Conservation (phyloP, 2,888 invertebrate genomes). For the Gibbula magus region DNA sequence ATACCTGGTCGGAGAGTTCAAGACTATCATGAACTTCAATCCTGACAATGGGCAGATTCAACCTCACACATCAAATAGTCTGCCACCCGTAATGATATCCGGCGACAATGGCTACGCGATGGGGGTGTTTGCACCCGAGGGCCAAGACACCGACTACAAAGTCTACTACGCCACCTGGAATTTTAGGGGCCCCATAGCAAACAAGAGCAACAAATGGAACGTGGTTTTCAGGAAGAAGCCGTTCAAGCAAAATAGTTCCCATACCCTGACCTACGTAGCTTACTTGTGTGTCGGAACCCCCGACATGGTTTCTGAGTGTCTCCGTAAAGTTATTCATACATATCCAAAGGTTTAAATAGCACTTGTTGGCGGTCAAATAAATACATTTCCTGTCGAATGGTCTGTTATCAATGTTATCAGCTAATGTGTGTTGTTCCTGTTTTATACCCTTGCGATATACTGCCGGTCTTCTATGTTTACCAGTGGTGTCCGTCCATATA, state of each 20-base stretch:
- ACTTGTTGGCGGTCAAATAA: too few species aligned
- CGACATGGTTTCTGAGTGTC: constrained; percentile 39
- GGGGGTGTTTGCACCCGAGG: constrained; percentile 43
- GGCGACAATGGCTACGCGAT: constrained; percentile 41
- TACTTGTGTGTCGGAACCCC: constrained; percentile 48
- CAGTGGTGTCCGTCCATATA: too few species aligned
- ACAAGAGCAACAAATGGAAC: constrained; percentile 41
- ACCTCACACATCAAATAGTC: constrained; percentile 24
- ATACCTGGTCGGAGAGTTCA: constrained; percentile 47
- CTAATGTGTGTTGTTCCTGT: too few species aligned
- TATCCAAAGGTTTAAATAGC: too few species aligned
- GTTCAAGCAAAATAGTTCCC: constrained; percentile 24
- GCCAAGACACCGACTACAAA: constrained; percentile 40
- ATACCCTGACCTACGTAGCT: constrained; percentile 35
- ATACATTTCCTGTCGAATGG: too few species aligned
- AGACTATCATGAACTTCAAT: constrained; percentile 33
- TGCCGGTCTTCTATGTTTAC: too few species aligned
- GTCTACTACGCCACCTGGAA: constrained; percentile 26
- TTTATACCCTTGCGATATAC: too few species aligned
- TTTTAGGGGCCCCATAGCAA: constrained; percentile 14
- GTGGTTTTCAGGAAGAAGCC: constrained; percentile 44
- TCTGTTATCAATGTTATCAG: too few species aligned
- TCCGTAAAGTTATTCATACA: background rate
- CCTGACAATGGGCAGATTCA: constrained; percentile 23
- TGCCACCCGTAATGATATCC: constrained; percentile 40